Base-by-base conservation (phyloP, 2,113 vertebrate genomes). In the Pelmatolapia mariae region DNA sequence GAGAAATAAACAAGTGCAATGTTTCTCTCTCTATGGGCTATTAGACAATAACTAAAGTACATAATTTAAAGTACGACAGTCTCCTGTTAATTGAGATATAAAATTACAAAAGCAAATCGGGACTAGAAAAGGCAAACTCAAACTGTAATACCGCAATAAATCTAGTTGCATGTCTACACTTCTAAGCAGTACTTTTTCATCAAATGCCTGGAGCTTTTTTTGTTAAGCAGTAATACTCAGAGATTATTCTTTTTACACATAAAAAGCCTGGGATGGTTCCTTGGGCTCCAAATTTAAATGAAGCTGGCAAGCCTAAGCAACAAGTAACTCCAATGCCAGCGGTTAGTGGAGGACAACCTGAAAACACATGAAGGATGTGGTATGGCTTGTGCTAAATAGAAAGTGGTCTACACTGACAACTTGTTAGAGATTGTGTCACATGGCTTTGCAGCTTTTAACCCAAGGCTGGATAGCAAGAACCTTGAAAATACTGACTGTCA, bases 1-100 rank as follows among this genome's bases (percentile, higher is more conserved):
- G 81, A 93, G 81, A 86, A 86, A 94, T 88, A 94, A 90, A 91
- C 86, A 89, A 92, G 85, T 10, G 2, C 50, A 26, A 80, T 73
- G 79, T 90, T 93, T 84, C 52, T 85, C 80, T 86, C 86, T 91
- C 83, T 79, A 53, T 79, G 85, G 90, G 89, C 81, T 76, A 86
- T 90, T 90, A 86, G 50, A 90, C 86, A 33, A 47, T 22, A 86
- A 68, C 61, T 83, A 12, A 81, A 90, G 84, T 52, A 81, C 68
- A 86, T 81, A 19, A 89, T 61, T 83, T 26, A 79, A 19, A 80
- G 56, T 73, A 89, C 50, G 15, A 43, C 82, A 53, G 24, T 33
- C 59, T 7, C 50, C 40, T 89, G 50, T 80, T 87, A 89, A 89
- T 86, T 85, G 82, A 91, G 66, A 87, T 82, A 61, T 80, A 86